Conservation (phyloP, 1,140 invertebrate species). For the Philopotamus ludificatus region DNA sequence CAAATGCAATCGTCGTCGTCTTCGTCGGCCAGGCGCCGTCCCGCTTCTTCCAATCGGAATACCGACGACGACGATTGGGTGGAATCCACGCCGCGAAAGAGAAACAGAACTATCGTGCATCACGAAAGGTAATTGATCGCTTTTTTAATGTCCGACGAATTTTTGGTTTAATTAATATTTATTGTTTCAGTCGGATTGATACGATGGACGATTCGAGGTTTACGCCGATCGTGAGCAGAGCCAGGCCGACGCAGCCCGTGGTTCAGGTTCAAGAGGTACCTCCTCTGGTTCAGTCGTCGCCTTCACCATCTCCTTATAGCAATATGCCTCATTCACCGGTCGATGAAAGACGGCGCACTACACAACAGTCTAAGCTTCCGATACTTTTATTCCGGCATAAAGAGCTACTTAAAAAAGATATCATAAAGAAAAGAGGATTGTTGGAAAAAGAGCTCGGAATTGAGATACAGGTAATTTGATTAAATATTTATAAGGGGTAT, state of each 20-base stretch:
- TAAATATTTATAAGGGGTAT: no score
- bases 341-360: conserved; percentile 50
- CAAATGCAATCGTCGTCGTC: conserved; percentile 22
- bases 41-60: conserved; percentile 45
- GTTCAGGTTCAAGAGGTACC: conserved; percentile 16
- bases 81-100: conserved; percentile 55
- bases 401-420: conserved; percentile 90
- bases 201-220: conserved; percentile 42
- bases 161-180: conserved; percentile 3
- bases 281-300: not conserved
- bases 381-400: conserved; percentile 80
- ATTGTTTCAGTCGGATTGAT: conserved; percentile 22
- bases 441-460: conserved; percentile 89
- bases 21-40: conserved; percentile 42
- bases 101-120: conserved; percentile 44
- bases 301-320: conserved; percentile 22
- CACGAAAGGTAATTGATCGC: conserved; percentile 21
- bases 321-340: not conserved
- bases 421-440: conserved; percentile 83
- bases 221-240: conserved; percentile 38
- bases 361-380: conserved; percentile 59
- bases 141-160: no score
- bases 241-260: conserved; percentile 42
- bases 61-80: conserved; percentile 61
- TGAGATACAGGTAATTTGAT: conserved; percentile 74